phyloP scores from a whole-genome alignment of 1,140 invertebrate genomes.

The Lepidurus couesii region DNA sequence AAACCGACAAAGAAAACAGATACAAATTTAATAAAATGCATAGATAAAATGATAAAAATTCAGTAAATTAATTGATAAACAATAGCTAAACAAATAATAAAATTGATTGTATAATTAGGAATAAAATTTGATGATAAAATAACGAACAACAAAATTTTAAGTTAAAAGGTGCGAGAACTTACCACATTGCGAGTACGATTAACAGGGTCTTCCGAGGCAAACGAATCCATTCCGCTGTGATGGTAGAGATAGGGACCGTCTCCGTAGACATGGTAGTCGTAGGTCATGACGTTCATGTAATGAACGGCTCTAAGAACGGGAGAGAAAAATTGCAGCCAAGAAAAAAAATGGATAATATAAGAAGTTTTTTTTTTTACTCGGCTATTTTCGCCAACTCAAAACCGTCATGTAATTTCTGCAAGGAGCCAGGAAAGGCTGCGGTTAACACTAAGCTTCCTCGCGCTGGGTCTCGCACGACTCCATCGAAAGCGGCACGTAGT shows the following conservation, averaged over 20 bases:
- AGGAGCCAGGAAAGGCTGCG: constrained; percentile 28
- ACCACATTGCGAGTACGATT: constrained; percentile 30
- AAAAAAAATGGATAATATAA: neutral
- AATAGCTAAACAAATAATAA: no score
- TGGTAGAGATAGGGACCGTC: constrained; percentile 32
- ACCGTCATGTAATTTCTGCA: constrained; percentile 32
- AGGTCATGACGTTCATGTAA: constrained; percentile 47
- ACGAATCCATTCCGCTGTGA: constrained; percentile 25
- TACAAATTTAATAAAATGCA: neutral
- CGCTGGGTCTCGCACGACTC: constrained; percentile 31
- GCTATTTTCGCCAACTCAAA: constrained; percentile 40
- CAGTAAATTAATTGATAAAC: no score
- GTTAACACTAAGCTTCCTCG: constrained; percentile 30
- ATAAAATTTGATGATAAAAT: no score
- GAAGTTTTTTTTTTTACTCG: constrained; percentile 37
- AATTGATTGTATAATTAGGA: no score
- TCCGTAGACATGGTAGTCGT: constrained; percentile 42
- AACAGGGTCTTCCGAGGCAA: neutral
- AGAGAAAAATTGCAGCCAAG: no score
- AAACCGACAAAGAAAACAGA: neutral
- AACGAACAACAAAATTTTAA: no score
- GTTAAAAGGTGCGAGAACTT: neutral
- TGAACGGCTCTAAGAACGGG: constrained; percentile 40
- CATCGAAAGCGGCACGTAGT: constrained; percentile 26
- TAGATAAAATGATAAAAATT: neutral